These are phyloP conservation scores for Augiades crinisus DNA, from an alignment of 2,888 invertebrate species.

Conservation along the genomic window DNA sequence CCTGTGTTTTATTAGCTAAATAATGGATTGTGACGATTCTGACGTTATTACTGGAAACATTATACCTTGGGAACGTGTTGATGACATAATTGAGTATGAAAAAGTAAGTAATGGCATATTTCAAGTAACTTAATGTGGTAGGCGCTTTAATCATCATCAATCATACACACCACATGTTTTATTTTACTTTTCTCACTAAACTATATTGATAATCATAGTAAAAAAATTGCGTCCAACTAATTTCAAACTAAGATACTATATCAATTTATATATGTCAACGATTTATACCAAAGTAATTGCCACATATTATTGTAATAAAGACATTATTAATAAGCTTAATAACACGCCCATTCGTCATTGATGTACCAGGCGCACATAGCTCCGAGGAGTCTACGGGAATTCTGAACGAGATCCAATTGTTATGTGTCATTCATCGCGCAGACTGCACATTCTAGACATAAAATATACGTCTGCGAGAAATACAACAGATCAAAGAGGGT, in stretches of 20 bases:
- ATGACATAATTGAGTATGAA: conserved; percentile 8
- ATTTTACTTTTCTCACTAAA: background rate
- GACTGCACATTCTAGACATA: conserved; percentile 15
- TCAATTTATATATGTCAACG: no score
- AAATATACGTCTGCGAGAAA: conserved; percentile 16
- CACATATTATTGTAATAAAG: background rate
- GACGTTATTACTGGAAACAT: conserved; percentile 10
- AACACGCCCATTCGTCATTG: conserved; percentile 11
- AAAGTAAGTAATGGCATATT: conserved; percentile 7
- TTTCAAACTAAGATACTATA: no score
- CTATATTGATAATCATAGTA: no score
- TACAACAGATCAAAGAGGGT: conserved; percentile 8
- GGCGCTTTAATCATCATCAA: no score
- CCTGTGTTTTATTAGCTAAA: conserved; percentile 24
- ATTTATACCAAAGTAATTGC: background rate
- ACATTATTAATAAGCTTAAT: conserved; percentile 6
- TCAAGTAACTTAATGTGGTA: background rate
- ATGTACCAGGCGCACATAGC: conserved; percentile 19
- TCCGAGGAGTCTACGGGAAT: conserved; percentile 20
- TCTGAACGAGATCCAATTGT: conserved; percentile 25
- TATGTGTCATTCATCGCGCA: conserved; percentile 23
- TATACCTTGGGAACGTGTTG: conserved; percentile 6
- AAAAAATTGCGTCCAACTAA: no score
- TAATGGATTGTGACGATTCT: conserved; percentile 24
- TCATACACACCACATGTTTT: background rate